Evolutionary conservation across 2,113 vertebrate genomes (phyloP).

Genomic region (Neolamprologus caudopunctatus): DNA sequence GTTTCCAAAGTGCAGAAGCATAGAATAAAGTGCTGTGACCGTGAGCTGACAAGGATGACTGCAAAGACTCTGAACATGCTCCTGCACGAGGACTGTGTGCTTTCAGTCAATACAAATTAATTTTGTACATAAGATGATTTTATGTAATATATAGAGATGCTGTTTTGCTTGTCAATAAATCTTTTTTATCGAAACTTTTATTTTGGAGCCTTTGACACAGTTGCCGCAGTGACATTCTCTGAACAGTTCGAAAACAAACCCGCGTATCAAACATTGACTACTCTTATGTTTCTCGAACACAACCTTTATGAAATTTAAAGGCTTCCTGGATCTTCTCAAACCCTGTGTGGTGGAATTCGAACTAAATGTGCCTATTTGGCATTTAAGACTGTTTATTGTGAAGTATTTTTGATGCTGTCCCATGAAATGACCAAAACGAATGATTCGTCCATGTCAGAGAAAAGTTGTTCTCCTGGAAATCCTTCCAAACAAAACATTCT

Average conservation of each 20-base stretch:
- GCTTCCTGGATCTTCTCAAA: neutral
- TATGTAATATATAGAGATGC: constrained; percentile 7
- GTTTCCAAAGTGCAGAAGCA: too few species aligned
- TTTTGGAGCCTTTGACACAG: neutral
- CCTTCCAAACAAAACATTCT: neutral
- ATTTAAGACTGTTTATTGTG: neutral
- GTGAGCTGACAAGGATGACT: neutral
- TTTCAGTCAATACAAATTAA: neutral
- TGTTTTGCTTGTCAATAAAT: constrained; percentile 8
- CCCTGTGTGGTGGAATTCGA: neutral
- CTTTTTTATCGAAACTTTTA: neutral
- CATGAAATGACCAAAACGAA: neutral
- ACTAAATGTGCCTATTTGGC: neutral
- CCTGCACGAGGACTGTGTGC: neutral
- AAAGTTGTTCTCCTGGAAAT: neutral
- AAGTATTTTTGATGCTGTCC: neutral
- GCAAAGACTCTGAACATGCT: neutral
- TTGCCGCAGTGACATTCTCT: neutral
- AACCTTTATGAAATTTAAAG: neutral
- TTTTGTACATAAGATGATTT: constrained; percentile 15
- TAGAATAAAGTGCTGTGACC: neutral
- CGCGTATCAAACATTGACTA: neutral
- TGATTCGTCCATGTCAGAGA: neutral
- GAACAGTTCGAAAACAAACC: neutral
- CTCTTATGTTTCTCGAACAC: neutral